Evolutionary conservation across 2,113 vertebrate genomes (phyloP).

Genomic region (Mastomys natalensis): DNA sequence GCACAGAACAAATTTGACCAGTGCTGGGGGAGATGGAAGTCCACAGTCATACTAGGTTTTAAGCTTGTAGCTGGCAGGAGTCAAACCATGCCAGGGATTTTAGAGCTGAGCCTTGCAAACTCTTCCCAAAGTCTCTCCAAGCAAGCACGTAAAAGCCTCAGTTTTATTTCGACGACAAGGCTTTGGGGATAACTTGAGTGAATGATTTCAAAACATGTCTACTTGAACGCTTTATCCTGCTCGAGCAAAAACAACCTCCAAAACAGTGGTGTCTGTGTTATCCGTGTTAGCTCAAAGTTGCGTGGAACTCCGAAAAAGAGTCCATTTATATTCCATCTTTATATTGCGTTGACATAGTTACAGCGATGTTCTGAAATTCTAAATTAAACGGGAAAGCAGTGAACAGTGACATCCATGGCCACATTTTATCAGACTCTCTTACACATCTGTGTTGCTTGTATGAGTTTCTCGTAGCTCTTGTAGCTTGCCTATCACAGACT

Average conservation of each 20-base stretch:
- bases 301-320: neutral
- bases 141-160: too few relatives aligned
- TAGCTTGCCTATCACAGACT: neutral
- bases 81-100: neutral
- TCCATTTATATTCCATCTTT: neutral
- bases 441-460: neutral
- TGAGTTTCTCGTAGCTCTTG: neutral
- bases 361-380: neutral
- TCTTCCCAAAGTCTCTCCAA: neutral
- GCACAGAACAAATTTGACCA: neutral
- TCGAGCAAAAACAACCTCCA: neutral
- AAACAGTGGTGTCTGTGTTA: neutral
- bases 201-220: neutral
- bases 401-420: too few relatives aligned
- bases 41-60: neutral
- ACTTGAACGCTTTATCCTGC: neutral
- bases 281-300: neutral
- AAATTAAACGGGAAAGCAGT: neutral
- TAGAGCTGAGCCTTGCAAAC: neutral
- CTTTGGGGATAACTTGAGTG: neutral
- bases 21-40: neutral
- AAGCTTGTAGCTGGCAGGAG: neutral
- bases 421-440: too few relatives aligned
- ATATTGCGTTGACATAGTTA: neutral
- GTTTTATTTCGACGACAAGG: neutral